A percentile compares a stretch with the other conserved stretches of the same genome.
phyloP scores from a whole-genome alignment of 2,797 vertebrate species.

The Discoglossus pictus region DNA sequence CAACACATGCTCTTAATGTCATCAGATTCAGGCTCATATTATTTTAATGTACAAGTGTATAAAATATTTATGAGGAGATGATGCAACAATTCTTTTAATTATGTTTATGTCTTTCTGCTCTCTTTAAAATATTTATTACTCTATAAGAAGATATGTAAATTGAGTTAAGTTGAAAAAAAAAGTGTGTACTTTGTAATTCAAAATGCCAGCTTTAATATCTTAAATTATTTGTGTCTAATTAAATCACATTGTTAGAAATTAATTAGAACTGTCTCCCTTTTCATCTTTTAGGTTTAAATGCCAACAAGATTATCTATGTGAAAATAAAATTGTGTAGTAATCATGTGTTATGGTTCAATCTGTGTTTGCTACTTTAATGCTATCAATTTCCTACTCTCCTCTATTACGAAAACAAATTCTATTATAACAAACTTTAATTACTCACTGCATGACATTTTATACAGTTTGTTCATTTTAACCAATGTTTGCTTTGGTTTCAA shows the following conservation, averaged over 20 bases:
- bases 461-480: no score
- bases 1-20: conserved; percentile 54
- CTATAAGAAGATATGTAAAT: conserved; percentile 59
- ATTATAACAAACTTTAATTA: no score
- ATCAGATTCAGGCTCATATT: conserved; percentile 56
- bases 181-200: conserved; percentile 49
- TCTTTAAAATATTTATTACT: conserved; percentile 67
- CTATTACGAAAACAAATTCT: no score
- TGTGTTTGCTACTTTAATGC: no score
- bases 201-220: conserved; percentile 57
- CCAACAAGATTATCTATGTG: conserved; percentile 1
- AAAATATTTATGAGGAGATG: conserved; percentile 64
- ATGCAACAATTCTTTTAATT: conserved; percentile 63
- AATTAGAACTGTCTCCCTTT: conserved; percentile 56
- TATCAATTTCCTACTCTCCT: no score
- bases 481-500: no score
- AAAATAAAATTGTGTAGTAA: no score
- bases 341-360: conserved; percentile 26
- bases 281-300: background rate
- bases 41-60: conserved; percentile 66
- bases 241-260: conserved; percentile 56
- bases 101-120: conserved; percentile 62
- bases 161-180: conserved; percentile 50
- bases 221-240: conserved; percentile 61
- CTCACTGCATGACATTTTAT: no score